These are phyloP conservation scores for Bubalus kerabau DNA, from an alignment of 2,113 vertebrate species.

Conservation along the genomic window DNA sequence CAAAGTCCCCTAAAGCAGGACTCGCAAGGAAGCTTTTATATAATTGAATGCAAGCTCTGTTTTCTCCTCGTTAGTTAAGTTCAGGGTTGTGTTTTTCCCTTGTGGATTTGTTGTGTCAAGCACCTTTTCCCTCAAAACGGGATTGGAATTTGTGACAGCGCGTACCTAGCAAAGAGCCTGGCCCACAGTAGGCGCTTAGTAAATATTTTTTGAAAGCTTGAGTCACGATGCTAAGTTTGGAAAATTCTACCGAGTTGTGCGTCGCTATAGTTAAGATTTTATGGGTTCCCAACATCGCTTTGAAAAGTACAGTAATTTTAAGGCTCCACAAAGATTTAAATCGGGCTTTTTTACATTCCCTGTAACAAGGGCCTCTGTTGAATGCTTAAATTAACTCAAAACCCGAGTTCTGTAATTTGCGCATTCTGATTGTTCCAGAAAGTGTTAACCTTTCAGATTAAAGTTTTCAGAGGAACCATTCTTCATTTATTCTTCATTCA, in stretches of 20 bases:
- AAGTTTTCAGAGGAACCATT: background rate
- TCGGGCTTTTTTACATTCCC: background rate
- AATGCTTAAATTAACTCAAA: background rate
- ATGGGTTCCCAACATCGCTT: conserved; percentile 11
- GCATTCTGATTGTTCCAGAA: background rate
- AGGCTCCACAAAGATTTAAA: conserved; percentile 1
- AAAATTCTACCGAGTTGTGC: background rate
- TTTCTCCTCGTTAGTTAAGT: background rate
- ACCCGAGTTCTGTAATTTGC: background rate
- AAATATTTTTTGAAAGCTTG: background rate
- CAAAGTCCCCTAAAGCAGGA: background rate
- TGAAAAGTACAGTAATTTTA: conserved; percentile 48
- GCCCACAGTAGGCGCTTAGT: conserved; percentile 4
- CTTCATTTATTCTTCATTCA: background rate
- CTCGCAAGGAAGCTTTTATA: background rate
- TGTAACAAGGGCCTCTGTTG: background rate
- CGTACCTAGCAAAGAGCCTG: background rate
- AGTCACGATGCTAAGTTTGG: conserved; percentile 25
- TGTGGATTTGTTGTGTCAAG: conserved; percentile 13
- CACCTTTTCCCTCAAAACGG: background rate
- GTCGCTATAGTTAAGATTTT: background rate
- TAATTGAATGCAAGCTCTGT: background rate
- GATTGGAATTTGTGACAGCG: background rate
- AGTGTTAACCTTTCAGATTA: background rate
- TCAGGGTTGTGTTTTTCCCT: background rate